Base-by-base conservation (phyloP, 1,140 invertebrate species). In the Cheumatopsyche charites region DNA sequence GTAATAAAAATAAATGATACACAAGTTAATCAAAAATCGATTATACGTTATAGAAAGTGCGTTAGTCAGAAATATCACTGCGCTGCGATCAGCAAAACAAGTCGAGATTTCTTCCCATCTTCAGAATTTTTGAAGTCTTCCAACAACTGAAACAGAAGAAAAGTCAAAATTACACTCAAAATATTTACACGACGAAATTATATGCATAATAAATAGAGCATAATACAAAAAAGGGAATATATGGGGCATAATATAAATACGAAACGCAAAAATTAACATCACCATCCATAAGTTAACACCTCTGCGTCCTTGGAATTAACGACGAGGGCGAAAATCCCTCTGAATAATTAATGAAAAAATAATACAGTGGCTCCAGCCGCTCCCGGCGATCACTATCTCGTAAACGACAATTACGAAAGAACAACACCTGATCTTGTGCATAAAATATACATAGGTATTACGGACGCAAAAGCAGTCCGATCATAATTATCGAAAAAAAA, bases 81-180 rank as follows among this genome's bases (percentile, higher is more conserved):
- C 13, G 63, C 43, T 25, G 17, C 25, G 49, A 86, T 77, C 26
- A 87, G 75, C 71, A 81, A 81, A 26, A 90, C 84, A 70, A 90
- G 77, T 63, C 84, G 84, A 79, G 89, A 87, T 9, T 81, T 81
- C 75, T 87, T 86, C 49, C 87, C 89, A 63, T 83, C 82, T 55
- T 87, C 86, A 2, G 89, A 90, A 73, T 86, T 85, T 79, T 83
- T 84, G 79, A 89, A 90, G 73, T 90, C 88, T 75, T 90, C 88
- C 55, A 90, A 79, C 45, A 90, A 80, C 89, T 90, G 82, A 41
- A 80, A 63, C 72, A 75, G 70, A 76, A 77, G 63, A 78, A 47
- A 72, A 41, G 43, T 23, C 52, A 47, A 29, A n/a, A n/a, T n/a
- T n/a, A n/a, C n/a, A n/a, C n/a, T n/a, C n/a, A n/a, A n/a, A n/a